Evolutionary conservation across 2,888 invertebrate species (phyloP).

Genomic region (Megamerina dolium): DNA sequence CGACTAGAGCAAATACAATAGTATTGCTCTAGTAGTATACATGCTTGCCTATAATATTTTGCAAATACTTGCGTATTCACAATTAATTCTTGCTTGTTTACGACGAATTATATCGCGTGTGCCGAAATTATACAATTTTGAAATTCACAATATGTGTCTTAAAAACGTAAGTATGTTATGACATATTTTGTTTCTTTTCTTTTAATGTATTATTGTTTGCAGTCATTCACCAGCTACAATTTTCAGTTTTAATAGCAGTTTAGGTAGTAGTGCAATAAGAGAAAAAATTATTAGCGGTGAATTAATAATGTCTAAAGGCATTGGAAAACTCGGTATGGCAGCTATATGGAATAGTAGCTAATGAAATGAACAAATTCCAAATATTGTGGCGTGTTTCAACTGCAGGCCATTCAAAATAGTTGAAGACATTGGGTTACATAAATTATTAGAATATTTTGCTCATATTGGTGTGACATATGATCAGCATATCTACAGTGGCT

Average conservation of each 20-base stretch:
- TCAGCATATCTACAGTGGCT: too few relatives aligned
- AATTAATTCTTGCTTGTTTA: constrained; percentile 4
- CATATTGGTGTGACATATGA: constrained; percentile 4
- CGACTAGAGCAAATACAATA: constrained; percentile 1
- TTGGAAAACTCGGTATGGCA: background rate
- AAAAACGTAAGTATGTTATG: too few relatives aligned
- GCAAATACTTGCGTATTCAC: background rate
- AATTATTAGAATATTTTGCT: constrained; percentile 5
- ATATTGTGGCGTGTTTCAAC: constrained; percentile 4
- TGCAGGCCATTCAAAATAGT: constrained; percentile 6
- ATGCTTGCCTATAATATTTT: background rate
- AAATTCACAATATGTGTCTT: too few relatives aligned
- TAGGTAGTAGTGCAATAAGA: constrained; percentile 1
- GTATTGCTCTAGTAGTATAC: too few relatives aligned
- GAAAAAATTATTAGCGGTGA: constrained; percentile 1
- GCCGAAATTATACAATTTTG: constrained; percentile 1
- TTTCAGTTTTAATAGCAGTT: too few relatives aligned
- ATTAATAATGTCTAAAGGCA: constrained; percentile 1
- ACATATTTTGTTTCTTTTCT: too few relatives aligned
- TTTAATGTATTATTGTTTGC: too few relatives aligned
- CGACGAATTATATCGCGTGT: too few relatives aligned
- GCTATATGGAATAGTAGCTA: background rate
- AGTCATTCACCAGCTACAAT: too few relatives aligned
- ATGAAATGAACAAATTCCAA: constrained; percentile 3
- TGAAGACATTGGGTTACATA: constrained; percentile 3